Evolutionary conservation across 2,888 invertebrate genomes (phyloP), one percentile per base, ranked within the genome.

Genomic region (Eustalomyia histrio): DNA sequence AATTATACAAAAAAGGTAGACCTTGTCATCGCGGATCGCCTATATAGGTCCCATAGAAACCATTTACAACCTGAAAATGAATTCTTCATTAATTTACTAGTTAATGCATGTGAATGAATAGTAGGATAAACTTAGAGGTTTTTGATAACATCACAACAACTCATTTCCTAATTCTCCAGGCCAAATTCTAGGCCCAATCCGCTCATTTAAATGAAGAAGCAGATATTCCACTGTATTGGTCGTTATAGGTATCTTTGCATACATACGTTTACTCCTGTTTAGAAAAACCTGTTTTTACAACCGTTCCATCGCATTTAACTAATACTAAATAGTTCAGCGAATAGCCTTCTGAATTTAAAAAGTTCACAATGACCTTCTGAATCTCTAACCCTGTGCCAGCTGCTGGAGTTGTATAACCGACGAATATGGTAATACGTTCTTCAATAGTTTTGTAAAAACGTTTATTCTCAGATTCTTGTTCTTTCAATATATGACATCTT

Each of bases 191-290:
- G 76, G 63, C 1, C 76, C 68, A 24, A 53, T 76, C n/a, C 67
- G 39, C 52, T 75, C 75, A 50, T 75, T 75, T 17, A 75, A 75
- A 50, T 75, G 67, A 76, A 73, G 53, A 82, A 14, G 68, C 78
- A 58, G 8, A 79, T 35, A 61, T 21, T 43, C 67, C 73, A 79
- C 33, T 76, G 76, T 14, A 58, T 52, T n/a, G 71, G 76, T 29
- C 60, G 24, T 6, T 71, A 33, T 10, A 78, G 47, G 52, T 55
- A 63, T 76, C 47, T 24, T 33, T 50, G 55, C 43, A 67, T 72
- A 9, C 29, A 64, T 18, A 1, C 39, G 39, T 39, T 39, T 10
- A 39, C 39, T 39, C 39, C 39, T 39, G 39, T 10, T 12, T 39
- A 10, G n/a, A n/a, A 12, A 10, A 10, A 5, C 39, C 39, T 9